Evolutionary conservation across 2,888 invertebrate genomes (phyloP).

Genomic region (Asteroscopus sphinx): DNA sequence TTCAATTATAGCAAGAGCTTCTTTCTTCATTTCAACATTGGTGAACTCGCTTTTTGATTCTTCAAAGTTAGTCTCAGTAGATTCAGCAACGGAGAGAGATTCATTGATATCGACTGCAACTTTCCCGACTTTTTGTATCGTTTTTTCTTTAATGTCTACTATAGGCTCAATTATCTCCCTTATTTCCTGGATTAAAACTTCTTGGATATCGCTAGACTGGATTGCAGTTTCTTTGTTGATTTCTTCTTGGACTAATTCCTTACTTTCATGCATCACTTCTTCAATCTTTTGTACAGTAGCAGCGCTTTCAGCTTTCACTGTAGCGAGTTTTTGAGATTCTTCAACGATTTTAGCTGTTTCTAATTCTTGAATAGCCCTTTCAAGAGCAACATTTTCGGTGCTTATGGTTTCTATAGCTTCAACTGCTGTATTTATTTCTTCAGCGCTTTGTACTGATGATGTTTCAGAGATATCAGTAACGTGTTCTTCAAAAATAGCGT

Average conservation of each 20-base stretch:
- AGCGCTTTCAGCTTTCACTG: conserved; percentile 48
- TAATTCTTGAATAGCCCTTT: conserved; percentile 52
- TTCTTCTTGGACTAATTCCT: conserved; percentile 53
- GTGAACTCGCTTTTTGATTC: conserved; percentile 48
- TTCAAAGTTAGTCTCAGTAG: conserved; percentile 31
- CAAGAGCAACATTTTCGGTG: conserved; percentile 60
- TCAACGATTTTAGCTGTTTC: conserved; percentile 57
- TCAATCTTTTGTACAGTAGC: conserved; percentile 51
- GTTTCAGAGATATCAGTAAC: conserved; percentile 69
- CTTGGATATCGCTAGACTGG: conserved; percentile 37
- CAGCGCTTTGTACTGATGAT: conserved; percentile 65
- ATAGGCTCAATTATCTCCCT: conserved; percentile 54
- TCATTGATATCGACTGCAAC: conserved; percentile 56
- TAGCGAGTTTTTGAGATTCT: conserved; percentile 49
- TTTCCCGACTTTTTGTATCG: conserved; percentile 57
- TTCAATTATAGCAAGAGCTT: conserved; percentile 30
- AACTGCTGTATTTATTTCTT: conserved; percentile 63
- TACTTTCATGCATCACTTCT: conserved; percentile 44
- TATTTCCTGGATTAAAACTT: conserved; percentile 45
- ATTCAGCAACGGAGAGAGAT: conserved; percentile 38
- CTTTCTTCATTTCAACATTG: conserved; percentile 29
- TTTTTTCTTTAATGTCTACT: conserved; percentile 50
- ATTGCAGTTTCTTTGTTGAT: conserved; percentile 48
- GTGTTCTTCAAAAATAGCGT: conserved; percentile 76
- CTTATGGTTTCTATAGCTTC: conserved; percentile 56